Evolutionary conservation across 2,888 invertebrate species (phyloP).

Genomic region (Nasonovia ribisnigri): DNA sequence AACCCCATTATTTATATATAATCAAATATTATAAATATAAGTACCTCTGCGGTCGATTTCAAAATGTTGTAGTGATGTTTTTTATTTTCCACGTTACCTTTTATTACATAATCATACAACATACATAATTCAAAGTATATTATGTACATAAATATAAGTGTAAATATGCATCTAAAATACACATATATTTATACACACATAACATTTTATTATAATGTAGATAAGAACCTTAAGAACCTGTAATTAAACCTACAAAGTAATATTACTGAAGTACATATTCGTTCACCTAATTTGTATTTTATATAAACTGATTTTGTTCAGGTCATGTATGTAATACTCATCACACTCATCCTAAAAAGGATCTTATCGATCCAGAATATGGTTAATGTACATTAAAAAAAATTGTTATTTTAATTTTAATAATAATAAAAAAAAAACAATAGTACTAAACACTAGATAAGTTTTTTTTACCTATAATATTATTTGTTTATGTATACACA

Average conservation of each 20-base stretch:
- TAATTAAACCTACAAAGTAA: conserved; percentile 62
- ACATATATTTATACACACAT: conserved; percentile 47
- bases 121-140: conserved; percentile 50
- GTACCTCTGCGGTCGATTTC: conserved; percentile 51
- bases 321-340: conserved; percentile 60
- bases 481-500: conserved; percentile 59
- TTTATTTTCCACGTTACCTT: conserved; percentile 62
- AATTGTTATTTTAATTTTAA: conserved; percentile 38
- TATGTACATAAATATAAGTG: conserved; percentile 35
- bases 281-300: conserved; percentile 62
- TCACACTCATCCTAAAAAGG: conserved; percentile 45
- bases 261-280: conserved; percentile 63
- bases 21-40: conserved; percentile 42
- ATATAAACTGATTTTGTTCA: conserved; percentile 65
- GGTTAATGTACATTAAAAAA: conserved; percentile 51
- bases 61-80: conserved; percentile 59
- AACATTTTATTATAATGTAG: conserved; percentile 54
- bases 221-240: conserved; percentile 59
- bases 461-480: conserved; percentile 54
- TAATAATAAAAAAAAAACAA: conserved; percentile 56
- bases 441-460: conserved; percentile 58
- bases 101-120: conserved; percentile 60
- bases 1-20: conserved; percentile 8
- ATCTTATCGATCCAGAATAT: conserved; percentile 40
- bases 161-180: conserved; percentile 25